A percentile compares a stretch with the other conserved stretches of the same genome.
These are phyloP conservation scores for Hippasteria phrygiana DNA, from an alignment of 53 echinoderm and acorn worm species.

Conservation along the genomic window DNA sequence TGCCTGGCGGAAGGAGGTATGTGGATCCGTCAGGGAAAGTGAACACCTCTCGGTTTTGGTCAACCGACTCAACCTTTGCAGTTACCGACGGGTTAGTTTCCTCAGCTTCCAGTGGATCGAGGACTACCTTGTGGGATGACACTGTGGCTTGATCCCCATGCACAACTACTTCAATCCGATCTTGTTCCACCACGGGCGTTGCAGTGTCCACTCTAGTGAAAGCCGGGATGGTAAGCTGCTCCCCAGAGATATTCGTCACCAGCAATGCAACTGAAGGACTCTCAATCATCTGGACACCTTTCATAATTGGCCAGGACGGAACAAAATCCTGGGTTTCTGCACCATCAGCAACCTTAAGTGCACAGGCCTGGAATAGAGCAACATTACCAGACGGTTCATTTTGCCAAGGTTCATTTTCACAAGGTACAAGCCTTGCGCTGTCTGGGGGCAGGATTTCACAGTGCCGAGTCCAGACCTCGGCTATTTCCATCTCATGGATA, in stretches of 20 bases:
- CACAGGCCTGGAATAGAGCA: neutral
- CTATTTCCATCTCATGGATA: neutral
- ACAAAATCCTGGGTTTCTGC: neutral
- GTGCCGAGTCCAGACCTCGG: neutral
- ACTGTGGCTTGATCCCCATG: neutral
- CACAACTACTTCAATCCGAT: neutral
- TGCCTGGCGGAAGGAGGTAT: constrained; percentile 2
- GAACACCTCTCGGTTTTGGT: neutral
- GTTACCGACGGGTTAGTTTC: neutral
- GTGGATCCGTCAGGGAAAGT: no score
- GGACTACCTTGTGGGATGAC: neutral
- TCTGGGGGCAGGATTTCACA: neutral
- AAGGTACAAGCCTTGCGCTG: neutral
- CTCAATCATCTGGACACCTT: neutral
- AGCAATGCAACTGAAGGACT: neutral
- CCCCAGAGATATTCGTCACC: neutral
- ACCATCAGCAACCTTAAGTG: neutral
- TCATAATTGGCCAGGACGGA: no score
- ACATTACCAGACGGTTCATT: neutral
- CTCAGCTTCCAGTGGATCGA: neutral
- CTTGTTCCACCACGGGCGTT: neutral
- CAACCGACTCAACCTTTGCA: neutral
- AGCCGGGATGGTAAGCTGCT: no score
- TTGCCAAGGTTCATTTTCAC: neutral
- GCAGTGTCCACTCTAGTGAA: neutral